phyloP scores from a whole-genome alignment of 1,140 invertebrate genomes.

The Neodiprion virginianus region DNA sequence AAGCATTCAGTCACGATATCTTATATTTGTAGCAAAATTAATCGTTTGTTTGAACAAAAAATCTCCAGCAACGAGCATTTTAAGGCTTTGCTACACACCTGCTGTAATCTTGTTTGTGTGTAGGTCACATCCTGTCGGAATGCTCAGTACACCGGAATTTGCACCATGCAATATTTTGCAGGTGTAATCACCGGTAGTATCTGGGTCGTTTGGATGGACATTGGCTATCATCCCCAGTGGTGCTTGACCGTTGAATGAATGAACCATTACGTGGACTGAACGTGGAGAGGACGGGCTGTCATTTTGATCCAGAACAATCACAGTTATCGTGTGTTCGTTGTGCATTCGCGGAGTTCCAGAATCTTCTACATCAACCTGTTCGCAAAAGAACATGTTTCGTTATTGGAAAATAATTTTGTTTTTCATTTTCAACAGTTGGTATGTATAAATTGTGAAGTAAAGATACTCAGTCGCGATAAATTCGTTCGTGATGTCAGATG shows the following conservation, averaged over 20 bases:
- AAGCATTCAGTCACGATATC: slow-evolving; percentile 10
- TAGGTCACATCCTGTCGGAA: slow-evolving; percentile 81
- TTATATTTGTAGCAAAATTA: slow-evolving; percentile 18
- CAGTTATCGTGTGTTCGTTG: slow-evolving; percentile 76
- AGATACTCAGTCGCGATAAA: neutral
- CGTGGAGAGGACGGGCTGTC: slow-evolving; percentile 88
- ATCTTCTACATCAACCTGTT: slow-evolving; percentile 84
- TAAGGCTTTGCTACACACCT: slow-evolving; percentile 42
- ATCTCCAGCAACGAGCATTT: neutral
- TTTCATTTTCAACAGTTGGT: neutral
- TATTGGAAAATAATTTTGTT: slow-evolving; percentile 14
- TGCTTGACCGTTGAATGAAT: slow-evolving; percentile 76
- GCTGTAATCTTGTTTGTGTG: slow-evolving; percentile 73
- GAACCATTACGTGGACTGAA: slow-evolving; percentile 81
- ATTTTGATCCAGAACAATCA: slow-evolving; percentile 88
- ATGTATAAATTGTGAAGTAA: slow-evolving; percentile 17
- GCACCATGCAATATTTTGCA: slow-evolving; percentile 76
- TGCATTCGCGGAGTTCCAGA: slow-evolving; percentile 84
- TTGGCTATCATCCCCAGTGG: slow-evolving; percentile 85
- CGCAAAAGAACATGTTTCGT: slow-evolving; percentile 10
- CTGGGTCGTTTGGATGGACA: slow-evolving; percentile 89
- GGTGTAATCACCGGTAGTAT: slow-evolving; percentile 85
- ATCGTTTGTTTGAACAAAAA: slow-evolving; percentile 16
- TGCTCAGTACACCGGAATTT: slow-evolving; percentile 71
- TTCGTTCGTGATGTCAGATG: no score